Percentiles rank a stretch among this genome's conserved stretches.
Evolutionary conservation across 2,797 vertebrate genomes (phyloP).

Genomic region (Rhinatrema bivittatum): DNA sequence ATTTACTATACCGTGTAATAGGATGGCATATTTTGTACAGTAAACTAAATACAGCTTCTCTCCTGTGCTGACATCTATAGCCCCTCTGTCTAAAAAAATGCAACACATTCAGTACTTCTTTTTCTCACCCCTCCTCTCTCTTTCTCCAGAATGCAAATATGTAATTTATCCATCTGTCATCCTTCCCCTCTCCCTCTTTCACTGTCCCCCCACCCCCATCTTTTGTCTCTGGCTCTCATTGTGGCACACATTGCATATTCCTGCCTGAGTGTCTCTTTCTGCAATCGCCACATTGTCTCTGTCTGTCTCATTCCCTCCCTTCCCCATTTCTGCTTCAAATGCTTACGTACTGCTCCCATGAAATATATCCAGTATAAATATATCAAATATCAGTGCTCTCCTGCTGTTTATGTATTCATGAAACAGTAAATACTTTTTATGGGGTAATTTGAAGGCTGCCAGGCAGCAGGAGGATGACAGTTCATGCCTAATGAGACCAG

Average conservation of each 20-base stretch:
- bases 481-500: constrained; percentile 60
- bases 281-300: constrained; percentile 21
- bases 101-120: too few species aligned
- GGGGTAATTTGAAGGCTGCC: constrained; percentile 74
- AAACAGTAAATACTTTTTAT: constrained; percentile 79
- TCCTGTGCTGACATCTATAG: too few species aligned
- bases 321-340: constrained; percentile 58
- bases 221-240: too few species aligned
- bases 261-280: too few species aligned
- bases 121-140: neutral
- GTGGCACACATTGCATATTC: too few species aligned
- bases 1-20: too few species aligned
- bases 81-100: too few species aligned
- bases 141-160: too few species aligned
- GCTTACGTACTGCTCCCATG: constrained; percentile 63
- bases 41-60: too few species aligned
- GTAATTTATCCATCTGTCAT: too few species aligned
- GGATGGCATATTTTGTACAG: too few species aligned
- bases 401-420: constrained; percentile 76
- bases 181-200: neutral
- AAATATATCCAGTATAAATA: constrained; percentile 75
- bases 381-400: constrained; percentile 71
- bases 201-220: constrained; percentile 22
- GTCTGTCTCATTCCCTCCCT: constrained; percentile 36
- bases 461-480: constrained; percentile 64